Conservation (phyloP, 2,113 vertebrate species). For the Pteronura brasiliensis region DNA sequence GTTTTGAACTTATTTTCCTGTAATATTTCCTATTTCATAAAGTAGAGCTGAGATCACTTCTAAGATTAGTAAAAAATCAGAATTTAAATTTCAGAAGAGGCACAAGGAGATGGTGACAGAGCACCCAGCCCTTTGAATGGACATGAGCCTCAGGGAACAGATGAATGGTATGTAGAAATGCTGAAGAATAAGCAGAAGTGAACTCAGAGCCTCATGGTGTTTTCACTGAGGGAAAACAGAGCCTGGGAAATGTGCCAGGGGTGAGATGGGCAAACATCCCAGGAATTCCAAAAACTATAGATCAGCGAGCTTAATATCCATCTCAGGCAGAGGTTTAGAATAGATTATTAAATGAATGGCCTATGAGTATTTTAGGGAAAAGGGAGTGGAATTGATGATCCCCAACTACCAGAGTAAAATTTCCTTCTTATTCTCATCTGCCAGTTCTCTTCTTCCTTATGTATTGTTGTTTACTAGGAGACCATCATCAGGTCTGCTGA, state of each 20-base stretch:
- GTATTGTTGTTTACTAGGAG: neutral
- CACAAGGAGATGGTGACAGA: neutral
- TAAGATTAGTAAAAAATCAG: neutral
- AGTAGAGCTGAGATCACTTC: neutral
- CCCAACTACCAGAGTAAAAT: neutral
- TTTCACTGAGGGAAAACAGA: neutral
- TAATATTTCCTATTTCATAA: neutral
- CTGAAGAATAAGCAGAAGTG: neutral
- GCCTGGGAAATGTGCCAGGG: neutral
- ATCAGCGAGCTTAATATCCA: neutral
- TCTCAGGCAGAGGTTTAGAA: neutral
- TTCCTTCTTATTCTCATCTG: neutral
- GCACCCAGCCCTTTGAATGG: neutral
- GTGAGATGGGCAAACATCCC: neutral
- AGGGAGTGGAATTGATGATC: neutral
- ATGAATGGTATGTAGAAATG: neutral
- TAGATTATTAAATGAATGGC: neutral
- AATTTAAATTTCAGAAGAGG: slow-evolving; percentile 20
- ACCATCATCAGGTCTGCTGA: neutral
- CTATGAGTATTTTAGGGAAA: neutral
- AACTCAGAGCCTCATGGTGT: neutral
- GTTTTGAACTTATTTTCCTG: neutral
- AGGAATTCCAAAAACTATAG: slow-evolving; percentile 1
- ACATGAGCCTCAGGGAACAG: neutral
- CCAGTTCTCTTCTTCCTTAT: neutral